Base-by-base conservation (phyloP, 2,888 invertebrate species). In the Oscheius onirici region DNA sequence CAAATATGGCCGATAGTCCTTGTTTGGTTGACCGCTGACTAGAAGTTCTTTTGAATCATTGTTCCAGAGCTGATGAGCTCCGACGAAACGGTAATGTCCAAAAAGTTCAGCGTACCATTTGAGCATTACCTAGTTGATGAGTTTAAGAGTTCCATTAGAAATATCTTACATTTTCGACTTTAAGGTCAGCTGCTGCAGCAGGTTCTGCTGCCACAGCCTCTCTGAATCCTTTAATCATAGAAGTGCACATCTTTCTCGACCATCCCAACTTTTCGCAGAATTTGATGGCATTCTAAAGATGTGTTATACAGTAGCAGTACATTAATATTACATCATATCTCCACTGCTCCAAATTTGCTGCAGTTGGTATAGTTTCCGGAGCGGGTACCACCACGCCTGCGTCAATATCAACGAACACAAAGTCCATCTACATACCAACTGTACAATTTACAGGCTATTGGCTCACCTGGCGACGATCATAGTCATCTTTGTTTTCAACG, bases 71-170 rank as follows among this genome's bases (percentile, higher is more conserved):
- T 51, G 24, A 34, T 73, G 71, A 20, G 57, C 69, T 70, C 73
- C 73, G 8, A 60, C 41, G 26, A 52, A 44, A 26, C 72, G 71
- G 54, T 74, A 79, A 66, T 83, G 83, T 3, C 83, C 83, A 52
- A 84, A 84, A 17, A 81, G 67, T 49, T 72, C 69, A 20, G 84
- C 78, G 63, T 83, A 84, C 76, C 78, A 84, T 17, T 46, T 69
- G 13, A 73, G 58, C 74, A 84, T 79, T 22, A 77, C 69, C 73
- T 79, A 34, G n/a, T n/a, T n/a, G n/a, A n/a, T n/a, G n/a, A n/a
- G n/a, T n/a, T n/a, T n/a, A n/a, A n/a, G n/a, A n/a, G n/a, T n/a
- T 69, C 6, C 6, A 43, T 44, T 34, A 26, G 17, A 2, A 34
- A 13, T 5, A 44, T 24, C 13, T 57, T 24, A 73, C 73, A 34